Percentiles rank a stretch among this genome's conserved stretches.
phyloP scores from a whole-genome alignment of 2,888 invertebrate genomes.

The Trachelus tabidus region DNA sequence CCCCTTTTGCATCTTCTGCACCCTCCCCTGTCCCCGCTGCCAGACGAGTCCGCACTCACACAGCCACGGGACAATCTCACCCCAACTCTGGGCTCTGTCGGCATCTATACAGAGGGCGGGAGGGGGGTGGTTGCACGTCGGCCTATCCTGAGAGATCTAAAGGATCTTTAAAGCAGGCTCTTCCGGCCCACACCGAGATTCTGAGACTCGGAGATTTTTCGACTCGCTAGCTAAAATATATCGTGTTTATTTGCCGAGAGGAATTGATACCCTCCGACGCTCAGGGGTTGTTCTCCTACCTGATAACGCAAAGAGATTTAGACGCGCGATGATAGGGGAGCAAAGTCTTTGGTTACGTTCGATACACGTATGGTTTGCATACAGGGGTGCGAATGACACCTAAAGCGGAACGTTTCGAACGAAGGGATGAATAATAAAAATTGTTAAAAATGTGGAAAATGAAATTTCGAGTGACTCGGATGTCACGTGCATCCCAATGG shows the following conservation, averaged over 20 bases:
- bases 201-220: neutral
- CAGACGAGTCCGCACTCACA: neutral
- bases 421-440: neutral
- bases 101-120: neutral
- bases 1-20: neutral
- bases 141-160: neutral
- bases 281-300: neutral
- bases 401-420: neutral
- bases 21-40: neutral
- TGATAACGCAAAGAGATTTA: neutral
- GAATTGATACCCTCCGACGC: neutral
- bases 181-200: neutral
- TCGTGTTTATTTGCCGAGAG: neutral
- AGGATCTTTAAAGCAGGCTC: neutral
- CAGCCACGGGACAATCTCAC: neutral
- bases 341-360: neutral
- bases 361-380: neutral
- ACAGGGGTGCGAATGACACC: no score
- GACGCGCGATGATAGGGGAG: neutral
- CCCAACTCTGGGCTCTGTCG: neutral
- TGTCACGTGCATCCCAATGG: slow-evolving; percentile 38
- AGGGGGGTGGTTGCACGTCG: neutral
- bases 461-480: slow-evolving; percentile 3
- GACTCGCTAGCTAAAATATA: neutral
- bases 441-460: neutral